Evolutionary conservation across 2,797 vertebrate species (phyloP), one percentile per base, ranked within the genome.

Genomic region (Acipenser ruthenus): DNA sequence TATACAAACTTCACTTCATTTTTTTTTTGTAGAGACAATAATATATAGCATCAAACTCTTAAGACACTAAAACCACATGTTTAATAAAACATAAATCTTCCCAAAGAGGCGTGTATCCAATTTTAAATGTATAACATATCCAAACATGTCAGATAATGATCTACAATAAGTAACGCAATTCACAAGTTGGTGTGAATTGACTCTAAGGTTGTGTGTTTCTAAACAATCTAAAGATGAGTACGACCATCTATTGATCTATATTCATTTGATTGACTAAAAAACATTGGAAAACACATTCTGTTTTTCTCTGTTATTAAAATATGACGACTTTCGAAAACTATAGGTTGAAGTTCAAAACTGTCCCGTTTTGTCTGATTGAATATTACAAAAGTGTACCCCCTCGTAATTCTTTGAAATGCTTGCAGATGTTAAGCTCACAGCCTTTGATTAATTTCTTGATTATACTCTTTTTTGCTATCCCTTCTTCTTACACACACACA

Each of bases 91-190:
- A 58, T 58, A 58, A n/a, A 58, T 58, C 55, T n/a, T 12, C 55
- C 71, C 51, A 77, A 75, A 68, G 70, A 71, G 67, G 71, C 67
- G 75, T 67, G 70, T 67, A 82, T 72, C 75, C 80, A 82, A 55
- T 75, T 84, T 81, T 77, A 87, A 84, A 85, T 86, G 80, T 79
- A 80, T 78, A 83, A 73, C 87, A 84, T 88, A 87, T 88, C 88
- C 84, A 88, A 85, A 89, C 78, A 77, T 78, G 86, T 87, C 88
- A 87, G 73, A 71, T 66, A 78, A 65, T 85, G 88, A 88, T 88
- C 86, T 87, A 88, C 87, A 76, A 72, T 65, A 65, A 70, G 67
- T 65, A 81, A 83, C 83, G 76, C 79, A 80, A 83, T 81, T 81
- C 78, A 48, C 52, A 55, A 55, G 52, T 55, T n/a, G n/a, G 52